Evolutionary conservation across 2,888 invertebrate genomes (phyloP).

Genomic region (Galerucella calmariensis): DNA sequence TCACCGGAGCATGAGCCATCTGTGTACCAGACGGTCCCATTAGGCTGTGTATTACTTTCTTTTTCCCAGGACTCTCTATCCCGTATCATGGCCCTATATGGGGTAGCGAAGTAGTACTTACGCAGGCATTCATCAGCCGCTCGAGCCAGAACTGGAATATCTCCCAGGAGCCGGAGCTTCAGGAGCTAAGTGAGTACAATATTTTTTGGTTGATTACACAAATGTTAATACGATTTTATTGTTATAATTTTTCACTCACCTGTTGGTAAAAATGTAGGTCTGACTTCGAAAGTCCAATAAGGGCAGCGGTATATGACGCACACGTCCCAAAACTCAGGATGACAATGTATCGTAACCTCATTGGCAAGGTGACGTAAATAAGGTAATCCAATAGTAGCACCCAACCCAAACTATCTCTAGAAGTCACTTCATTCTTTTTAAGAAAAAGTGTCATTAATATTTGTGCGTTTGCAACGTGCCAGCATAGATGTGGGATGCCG

Average conservation of each 20-base stretch:
- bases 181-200: no score
- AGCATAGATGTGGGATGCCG: constrained; percentile 73
- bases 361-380: constrained; percentile 78
- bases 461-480: constrained; percentile 73
- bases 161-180: no score
- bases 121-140: no score
- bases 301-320: constrained; percentile 70
- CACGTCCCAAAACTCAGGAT: constrained; percentile 72
- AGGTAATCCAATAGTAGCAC: constrained; percentile 77
- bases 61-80: no score
- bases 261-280: constrained; percentile 67
- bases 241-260: constrained; percentile 57
- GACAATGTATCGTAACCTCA: constrained; percentile 73
- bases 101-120: no score
- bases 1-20: no score
- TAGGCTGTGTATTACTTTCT: no score
- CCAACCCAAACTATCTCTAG: constrained; percentile 78
- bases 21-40: no score
- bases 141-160: no score
- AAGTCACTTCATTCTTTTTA: constrained; percentile 69
- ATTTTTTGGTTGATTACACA: no score
- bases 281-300: constrained; percentile 69
- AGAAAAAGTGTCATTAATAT: constrained; percentile 72
- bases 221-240: no score
- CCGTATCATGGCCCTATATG: no score